Evolutionary conservation across 1,140 invertebrate genomes (phyloP).

Genomic region (Ceratina australensis): DNA sequence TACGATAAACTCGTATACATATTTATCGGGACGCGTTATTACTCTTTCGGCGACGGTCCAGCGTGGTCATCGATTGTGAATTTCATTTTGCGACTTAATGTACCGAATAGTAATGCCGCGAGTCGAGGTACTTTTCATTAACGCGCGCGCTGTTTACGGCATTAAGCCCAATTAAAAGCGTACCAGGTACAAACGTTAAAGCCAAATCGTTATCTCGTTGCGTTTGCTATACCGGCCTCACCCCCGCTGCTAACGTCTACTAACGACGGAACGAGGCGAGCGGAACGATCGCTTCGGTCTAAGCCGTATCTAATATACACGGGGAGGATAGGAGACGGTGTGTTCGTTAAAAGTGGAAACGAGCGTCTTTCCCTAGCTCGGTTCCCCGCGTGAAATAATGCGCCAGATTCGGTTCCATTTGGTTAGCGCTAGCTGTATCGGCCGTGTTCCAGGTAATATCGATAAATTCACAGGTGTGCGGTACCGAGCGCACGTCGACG

Average conservation of each 20-base stretch:
- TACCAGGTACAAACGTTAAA: conserved; percentile 68
- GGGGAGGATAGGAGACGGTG: no score
- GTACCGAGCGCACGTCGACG: conserved; percentile 52
- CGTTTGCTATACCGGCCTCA: conserved; percentile 13
- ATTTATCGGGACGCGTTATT: conserved; percentile 74
- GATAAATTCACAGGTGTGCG: conserved; percentile 62
- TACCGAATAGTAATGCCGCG: conserved; percentile 76
- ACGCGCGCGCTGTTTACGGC: conserved; percentile 69
- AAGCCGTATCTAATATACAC: background rate
- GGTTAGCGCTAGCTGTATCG: conserved; percentile 59
- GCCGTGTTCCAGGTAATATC: conserved; percentile 57
- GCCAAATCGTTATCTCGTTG: conserved; percentile 68
- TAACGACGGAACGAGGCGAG: conserved; percentile 25
- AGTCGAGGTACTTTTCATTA: conserved; percentile 77
- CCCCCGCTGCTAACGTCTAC: background rate
- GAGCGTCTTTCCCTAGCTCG: background rate
- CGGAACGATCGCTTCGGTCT: conserved; percentile 8
- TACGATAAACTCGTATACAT: conserved; percentile 74
- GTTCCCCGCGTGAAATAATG: conserved; percentile 51
- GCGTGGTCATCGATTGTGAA: conserved; percentile 75
- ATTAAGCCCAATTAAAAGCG: conserved; percentile 77
- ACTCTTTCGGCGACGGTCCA: conserved; percentile 70
- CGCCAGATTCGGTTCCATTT: conserved; percentile 44
- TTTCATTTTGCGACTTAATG: conserved; percentile 78
- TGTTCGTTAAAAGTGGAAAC: background rate